Base-by-base conservation (phyloP, 2,888 invertebrate species). In the Parthenolecanium corni region DNA sequence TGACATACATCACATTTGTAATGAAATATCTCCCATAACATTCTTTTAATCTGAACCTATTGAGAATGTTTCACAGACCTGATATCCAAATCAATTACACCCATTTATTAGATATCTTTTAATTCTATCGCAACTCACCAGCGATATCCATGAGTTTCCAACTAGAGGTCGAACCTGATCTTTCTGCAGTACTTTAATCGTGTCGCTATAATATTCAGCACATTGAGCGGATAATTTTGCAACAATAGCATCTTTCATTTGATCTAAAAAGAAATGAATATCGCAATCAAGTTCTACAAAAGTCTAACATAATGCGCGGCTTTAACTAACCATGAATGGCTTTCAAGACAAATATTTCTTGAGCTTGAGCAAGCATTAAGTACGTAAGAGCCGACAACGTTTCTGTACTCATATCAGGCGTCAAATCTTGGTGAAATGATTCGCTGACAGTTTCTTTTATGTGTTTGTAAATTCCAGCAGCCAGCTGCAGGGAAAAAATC, bases 311-410 rank as follows among this genome's bases (percentile, higher is more conserved):
- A 5, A 9, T 24, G 24, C n/a, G 51, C 24, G 12, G 49, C 5
- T 16, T 11, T 61, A 42, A 62, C 68, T 71, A 72, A 84, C 85
- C 89, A 71, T 84, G 81, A 67, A 89, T 86, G 57, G 96, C 95
- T 77, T 99, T 99, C 71, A 86, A 82, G 52, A 92, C 91, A 74
- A 97, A 90, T 67, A 93, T 87, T 77, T 98, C 98, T 76, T 99
- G 98, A 9, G 94, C 97, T 76, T 99, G 97, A 16, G 98, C 96
- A 52, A 97, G 77, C 94, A 96, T 95, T 54, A 99, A 76, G 52
- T 86, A 80, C 58, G 87, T 80, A 23, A 99, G 78, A 38, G 94
- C 91, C 64, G 82, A 80, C 61, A 98, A 79, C 21, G 93, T 88
- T 71, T 98, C 97, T 3, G 94, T 90, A 73, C 84, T 84, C 69